phyloP scores from a whole-genome alignment of 2,888 invertebrate genomes.

The Aspidapion aeneum region DNA sequence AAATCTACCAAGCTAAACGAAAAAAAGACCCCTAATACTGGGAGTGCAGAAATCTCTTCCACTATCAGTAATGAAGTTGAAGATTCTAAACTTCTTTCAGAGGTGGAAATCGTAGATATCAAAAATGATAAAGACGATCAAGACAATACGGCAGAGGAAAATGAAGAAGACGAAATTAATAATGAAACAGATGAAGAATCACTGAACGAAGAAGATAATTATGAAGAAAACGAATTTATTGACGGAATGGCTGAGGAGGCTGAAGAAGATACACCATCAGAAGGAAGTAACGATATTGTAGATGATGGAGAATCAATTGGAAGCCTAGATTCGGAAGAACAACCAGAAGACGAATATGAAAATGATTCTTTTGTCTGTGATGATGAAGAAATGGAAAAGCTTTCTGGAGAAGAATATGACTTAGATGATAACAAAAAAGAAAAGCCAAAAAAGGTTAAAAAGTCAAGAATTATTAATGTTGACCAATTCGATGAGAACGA shows the following conservation, averaged over 20 bases:
- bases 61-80: constrained; percentile 4
- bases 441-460: constrained; percentile 26
- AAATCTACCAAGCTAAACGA: neutral
- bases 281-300: constrained; percentile 43
- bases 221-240: constrained; percentile 25
- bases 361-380: constrained; percentile 40
- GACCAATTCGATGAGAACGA: constrained; percentile 27
- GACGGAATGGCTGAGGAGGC: constrained; percentile 43
- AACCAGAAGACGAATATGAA: constrained; percentile 32
- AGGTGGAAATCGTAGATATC: neutral
- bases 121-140: constrained; percentile 1
- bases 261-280: constrained; percentile 44
- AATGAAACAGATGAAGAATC: neutral
- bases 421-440: constrained; percentile 19
- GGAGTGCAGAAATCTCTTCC: neutral
- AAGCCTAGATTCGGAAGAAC: constrained; percentile 33
- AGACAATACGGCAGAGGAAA: no score
- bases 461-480: constrained; percentile 30
- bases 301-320: constrained; percentile 45
- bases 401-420: constrained; percentile 41
- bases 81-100: neutral
- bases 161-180: neutral
- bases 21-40: neutral
- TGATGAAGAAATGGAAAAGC: constrained; percentile 34
- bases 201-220: neutral